Percentiles rank a stretch among this genome's conserved stretches.
Evolutionary conservation across 2,888 invertebrate genomes (phyloP).

Genomic region (Synergus umbraculus): DNA sequence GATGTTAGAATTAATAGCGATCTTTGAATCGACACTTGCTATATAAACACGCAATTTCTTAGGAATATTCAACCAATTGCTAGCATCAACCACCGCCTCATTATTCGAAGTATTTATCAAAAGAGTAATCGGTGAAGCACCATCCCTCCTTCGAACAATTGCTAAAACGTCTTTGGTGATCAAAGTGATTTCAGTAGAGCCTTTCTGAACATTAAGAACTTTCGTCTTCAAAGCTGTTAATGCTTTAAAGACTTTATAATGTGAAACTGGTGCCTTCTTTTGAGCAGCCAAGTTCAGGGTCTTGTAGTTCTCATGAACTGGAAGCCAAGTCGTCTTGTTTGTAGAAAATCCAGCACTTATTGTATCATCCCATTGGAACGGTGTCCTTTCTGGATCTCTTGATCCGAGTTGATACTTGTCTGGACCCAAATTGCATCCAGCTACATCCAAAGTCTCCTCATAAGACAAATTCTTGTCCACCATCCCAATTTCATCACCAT

Average conservation of each 20-base stretch:
- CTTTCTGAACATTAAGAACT: constrained; percentile 75
- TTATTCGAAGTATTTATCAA: constrained; percentile 63
- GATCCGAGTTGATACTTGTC: constrained; percentile 80
- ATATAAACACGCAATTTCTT: constrained; percentile 57
- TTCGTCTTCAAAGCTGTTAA: constrained; percentile 79
- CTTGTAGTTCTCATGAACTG: constrained; percentile 82
- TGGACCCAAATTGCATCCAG: constrained; percentile 83
- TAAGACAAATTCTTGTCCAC: constrained; percentile 81
- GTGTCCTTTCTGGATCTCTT: constrained; percentile 84
- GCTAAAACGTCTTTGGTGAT: constrained; percentile 59
- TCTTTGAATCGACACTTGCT: constrained; percentile 59
- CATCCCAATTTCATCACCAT: constrained; percentile 93
- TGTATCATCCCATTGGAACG: constrained; percentile 82
- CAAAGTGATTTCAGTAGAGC: constrained; percentile 70
- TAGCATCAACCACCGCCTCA: constrained; percentile 58
- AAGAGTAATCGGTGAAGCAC: constrained; percentile 52
- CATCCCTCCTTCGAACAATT: constrained; percentile 58
- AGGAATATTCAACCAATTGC: constrained; percentile 61
- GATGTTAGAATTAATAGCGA: constrained; percentile 46
- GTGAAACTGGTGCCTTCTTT: constrained; percentile 78
- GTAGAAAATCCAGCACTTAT: constrained; percentile 82
- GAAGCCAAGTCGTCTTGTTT: constrained; percentile 82
- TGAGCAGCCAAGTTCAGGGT: constrained; percentile 81
- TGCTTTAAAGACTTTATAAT: constrained; percentile 81
- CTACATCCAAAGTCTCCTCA: constrained; percentile 84